Evolutionary conservation across 2,113 vertebrate genomes (phyloP).

Genomic region (Eretmochelys imbricata): DNA sequence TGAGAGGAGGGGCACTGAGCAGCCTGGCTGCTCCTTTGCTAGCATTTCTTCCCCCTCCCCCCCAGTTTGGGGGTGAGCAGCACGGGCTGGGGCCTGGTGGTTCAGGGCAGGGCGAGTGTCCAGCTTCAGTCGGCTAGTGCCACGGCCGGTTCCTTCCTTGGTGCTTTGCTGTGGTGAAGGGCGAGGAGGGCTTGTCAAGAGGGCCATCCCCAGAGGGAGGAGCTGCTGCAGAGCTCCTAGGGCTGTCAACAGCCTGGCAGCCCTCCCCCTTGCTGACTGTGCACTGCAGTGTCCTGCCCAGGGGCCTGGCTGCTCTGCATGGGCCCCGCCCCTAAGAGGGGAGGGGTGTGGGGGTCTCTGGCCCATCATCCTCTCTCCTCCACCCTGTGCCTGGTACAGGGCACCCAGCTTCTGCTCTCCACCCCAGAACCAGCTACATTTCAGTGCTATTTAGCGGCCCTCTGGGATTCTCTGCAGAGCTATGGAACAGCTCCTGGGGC

Average conservation of each 20-base stretch:
- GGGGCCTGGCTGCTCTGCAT: too few relatives aligned
- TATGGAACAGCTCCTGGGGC: not conserved
- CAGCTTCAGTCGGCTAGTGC: not conserved
- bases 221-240: not conserved
- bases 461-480: not conserved
- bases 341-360: not conserved
- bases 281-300: too few relatives aligned
- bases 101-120: too few relatives aligned
- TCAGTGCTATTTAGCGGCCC: not conserved
- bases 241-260: not conserved
- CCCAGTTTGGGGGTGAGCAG: not conserved
- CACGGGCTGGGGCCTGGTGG: not conserved
- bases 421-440: not conserved
- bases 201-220: not conserved
- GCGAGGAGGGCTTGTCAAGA: not conserved
- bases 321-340: too few relatives aligned
- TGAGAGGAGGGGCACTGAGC: not conserved
- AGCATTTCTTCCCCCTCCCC: not conserved
- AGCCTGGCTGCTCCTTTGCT: constrained; percentile 39
- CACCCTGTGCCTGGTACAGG: not conserved
- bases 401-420: not conserved
- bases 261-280: not conserved
- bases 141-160: not conserved
- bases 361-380: not conserved
- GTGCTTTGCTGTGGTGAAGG: not conserved